Conservation (phyloP, 2,113 vertebrate species). For the Clarias batrachus region DNA sequence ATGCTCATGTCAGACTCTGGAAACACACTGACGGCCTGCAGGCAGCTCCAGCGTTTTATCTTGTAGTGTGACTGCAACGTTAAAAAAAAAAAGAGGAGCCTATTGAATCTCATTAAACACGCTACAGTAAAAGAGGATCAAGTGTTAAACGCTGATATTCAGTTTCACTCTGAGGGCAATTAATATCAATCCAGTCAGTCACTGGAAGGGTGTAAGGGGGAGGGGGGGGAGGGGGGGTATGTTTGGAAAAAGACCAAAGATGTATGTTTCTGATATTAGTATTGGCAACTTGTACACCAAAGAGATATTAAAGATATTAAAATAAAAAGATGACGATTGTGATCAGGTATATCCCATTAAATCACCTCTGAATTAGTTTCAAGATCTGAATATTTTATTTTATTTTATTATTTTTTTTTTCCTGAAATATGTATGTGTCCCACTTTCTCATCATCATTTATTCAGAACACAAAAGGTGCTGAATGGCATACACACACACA, state of each 20-base stretch:
- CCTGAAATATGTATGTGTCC: not conserved
- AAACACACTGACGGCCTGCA: conserved; percentile 38
- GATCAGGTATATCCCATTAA: too few species aligned
- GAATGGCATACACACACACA: not conserved
- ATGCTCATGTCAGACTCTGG: conserved; percentile 34
- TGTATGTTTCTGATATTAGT: not conserved
- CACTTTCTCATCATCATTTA: not conserved
- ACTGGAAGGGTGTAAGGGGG: not conserved
- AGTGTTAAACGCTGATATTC: not conserved
- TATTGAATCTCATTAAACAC: conserved; percentile 7
- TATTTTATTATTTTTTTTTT: not conserved
- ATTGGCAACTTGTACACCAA: not conserved
- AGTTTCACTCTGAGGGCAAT: not conserved
- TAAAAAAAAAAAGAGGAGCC: not conserved
- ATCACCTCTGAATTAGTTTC: too few species aligned
- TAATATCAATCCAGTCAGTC: not conserved
- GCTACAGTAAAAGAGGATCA: not conserved
- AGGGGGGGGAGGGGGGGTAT: too few species aligned
- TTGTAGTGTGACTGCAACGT: not conserved
- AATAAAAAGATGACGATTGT: not conserved
- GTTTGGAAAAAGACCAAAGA: not conserved
- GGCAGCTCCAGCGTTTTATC: conserved; percentile 44
- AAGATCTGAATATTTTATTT: too few species aligned
- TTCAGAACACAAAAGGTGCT: not conserved
- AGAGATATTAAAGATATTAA: not conserved